A percentile compares a stretch with the other conserved stretches of the same genome.
Evolutionary conservation across 2,888 invertebrate species (phyloP).

Genomic region (Drymonia ruficornis): DNA sequence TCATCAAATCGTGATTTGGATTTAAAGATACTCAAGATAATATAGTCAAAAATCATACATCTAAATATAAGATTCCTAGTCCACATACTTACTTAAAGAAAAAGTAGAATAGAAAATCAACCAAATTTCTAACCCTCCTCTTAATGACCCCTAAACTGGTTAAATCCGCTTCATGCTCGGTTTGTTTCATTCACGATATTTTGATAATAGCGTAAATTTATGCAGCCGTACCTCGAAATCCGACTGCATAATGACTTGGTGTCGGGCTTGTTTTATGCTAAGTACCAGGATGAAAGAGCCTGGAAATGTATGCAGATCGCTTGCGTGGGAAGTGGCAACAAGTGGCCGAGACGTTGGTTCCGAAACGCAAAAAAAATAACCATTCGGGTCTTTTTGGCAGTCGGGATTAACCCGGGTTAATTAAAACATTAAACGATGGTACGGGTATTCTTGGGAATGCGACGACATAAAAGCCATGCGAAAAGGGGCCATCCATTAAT

Average conservation of each 20-base stretch:
- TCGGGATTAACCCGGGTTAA: slow-evolving; percentile 62
- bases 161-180: slow-evolving; percentile 70
- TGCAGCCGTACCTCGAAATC: slow-evolving; percentile 76
- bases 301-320: slow-evolving; percentile 79
- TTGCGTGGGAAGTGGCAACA: slow-evolving; percentile 83
- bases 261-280: slow-evolving; percentile 83
- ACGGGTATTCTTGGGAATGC: slow-evolving; percentile 32
- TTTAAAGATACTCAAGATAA: too few species aligned
- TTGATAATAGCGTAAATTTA: slow-evolving; percentile 82
- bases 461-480: slow-evolving; percentile 17
- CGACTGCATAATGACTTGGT: slow-evolving; percentile 79
- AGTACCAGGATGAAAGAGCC: slow-evolving; percentile 76
- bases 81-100: too few species aligned
- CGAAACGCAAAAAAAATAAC: slow-evolving; percentile 55
- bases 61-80: too few species aligned
- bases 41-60: too few species aligned
- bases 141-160: slow-evolving; percentile 76
- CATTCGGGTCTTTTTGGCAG: slow-evolving; percentile 55
- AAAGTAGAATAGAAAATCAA: too few species aligned
- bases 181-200: slow-evolving; percentile 77
- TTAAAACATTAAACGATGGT: slow-evolving; percentile 60
- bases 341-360: slow-evolving; percentile 70
- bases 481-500: too few species aligned
- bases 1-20: too few species aligned
- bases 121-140: too few species aligned